phyloP scores from a whole-genome alignment of 2,888 invertebrate genomes.

The Cinara cedri region DNA sequence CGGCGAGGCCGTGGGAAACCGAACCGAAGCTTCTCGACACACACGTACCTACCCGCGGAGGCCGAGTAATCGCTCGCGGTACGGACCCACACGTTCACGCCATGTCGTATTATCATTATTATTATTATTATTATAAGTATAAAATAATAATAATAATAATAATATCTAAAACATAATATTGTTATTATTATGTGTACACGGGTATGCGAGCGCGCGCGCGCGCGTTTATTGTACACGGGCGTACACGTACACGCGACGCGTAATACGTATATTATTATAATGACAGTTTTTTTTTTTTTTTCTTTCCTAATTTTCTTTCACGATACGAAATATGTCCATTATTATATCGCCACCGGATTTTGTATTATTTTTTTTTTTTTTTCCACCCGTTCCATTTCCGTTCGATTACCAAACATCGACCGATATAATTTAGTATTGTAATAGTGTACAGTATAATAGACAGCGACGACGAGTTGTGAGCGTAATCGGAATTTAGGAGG shows the following conservation, averaged over 20 bases:
- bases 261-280: constrained; percentile 4
- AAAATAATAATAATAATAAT: neutral
- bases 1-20: constrained; percentile 48
- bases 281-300: neutral
- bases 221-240: too few species aligned
- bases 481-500: too few species aligned
- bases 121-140: too few species aligned
- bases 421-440: too few species aligned
- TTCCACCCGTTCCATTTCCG: constrained; percentile 20
- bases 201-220: too few species aligned
- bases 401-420: neutral
- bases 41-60: constrained; percentile 1
- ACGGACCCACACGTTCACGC: constrained; percentile 9
- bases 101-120: neutral
- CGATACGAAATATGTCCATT: neutral
- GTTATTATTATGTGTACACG: too few species aligned
- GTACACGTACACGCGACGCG: neutral
- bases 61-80: neutral
- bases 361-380: neutral
- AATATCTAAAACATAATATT: too few species aligned
- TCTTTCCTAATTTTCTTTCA: neutral
- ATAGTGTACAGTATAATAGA: too few species aligned
- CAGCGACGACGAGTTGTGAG: too few species aligned
- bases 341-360: neutral
- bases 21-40: constrained; percentile 52